Evolutionary conservation across 2,113 vertebrate species (phyloP).

Genomic region (Salvator merianae): DNA sequence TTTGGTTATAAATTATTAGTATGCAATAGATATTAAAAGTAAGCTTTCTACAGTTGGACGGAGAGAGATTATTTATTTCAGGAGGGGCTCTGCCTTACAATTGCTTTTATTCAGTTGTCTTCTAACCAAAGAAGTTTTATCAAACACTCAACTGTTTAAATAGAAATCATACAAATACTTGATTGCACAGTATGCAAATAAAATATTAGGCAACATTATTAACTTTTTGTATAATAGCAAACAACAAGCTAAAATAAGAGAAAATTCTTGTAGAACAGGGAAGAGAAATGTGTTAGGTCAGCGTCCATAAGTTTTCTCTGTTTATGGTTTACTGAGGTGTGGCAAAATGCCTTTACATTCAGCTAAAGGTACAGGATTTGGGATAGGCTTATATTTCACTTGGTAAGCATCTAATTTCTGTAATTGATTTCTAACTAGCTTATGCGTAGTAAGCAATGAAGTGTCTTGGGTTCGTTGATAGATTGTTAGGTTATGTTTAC

Average conservation of each 20-base stretch:
- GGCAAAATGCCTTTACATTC: background rate
- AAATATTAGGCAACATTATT: constrained; percentile 15
- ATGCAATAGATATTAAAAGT: background rate
- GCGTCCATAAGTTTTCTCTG: background rate
- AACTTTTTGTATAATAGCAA: background rate
- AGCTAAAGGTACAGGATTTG: background rate
- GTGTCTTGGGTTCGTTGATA: background rate
- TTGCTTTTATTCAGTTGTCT: background rate
- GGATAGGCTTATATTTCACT: background rate
- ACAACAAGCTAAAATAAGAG: background rate
- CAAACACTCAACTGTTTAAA: background rate
- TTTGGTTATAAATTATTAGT: constrained; percentile 5
- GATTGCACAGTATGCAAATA: background rate
- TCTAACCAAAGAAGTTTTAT: constrained; percentile 16
- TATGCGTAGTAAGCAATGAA: background rate
- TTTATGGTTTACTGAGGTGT: background rate
- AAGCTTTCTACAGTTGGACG: background rate
- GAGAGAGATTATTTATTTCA: background rate
- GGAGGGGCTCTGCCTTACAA: background rate
- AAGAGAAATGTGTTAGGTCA: background rate
- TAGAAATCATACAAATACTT: constrained; percentile 21
- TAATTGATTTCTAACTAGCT: background rate
- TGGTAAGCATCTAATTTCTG: background rate
- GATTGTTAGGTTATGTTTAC: background rate
- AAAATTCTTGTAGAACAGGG: background rate